Conservation (phyloP, 2,888 invertebrate species). For the Lithophane socia region DNA sequence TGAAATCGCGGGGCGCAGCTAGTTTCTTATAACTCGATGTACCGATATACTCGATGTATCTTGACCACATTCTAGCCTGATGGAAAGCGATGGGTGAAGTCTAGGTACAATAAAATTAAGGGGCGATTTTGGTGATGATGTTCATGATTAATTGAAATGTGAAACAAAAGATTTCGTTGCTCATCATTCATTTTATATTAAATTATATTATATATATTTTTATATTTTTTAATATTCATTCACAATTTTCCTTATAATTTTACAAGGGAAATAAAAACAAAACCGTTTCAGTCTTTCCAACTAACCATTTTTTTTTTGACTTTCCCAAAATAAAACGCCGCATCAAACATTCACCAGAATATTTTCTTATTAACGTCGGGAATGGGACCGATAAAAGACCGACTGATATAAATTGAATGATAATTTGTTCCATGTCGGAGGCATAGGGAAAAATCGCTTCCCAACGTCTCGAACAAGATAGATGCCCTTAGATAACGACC, state of each 20-base stretch:
- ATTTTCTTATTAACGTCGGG: constrained; percentile 69
- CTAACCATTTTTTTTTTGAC: background rate
- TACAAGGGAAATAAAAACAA: background rate
- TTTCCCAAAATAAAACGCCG: constrained; percentile 36
- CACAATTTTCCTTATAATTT: background rate
- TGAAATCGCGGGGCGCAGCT: too few species aligned
- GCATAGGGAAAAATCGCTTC: constrained; percentile 81
- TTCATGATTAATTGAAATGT: background rate
- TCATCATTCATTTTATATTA: background rate
- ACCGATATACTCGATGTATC: too few species aligned
- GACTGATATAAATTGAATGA: constrained; percentile 83
- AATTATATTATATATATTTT: too few species aligned
- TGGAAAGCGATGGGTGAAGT: background rate
- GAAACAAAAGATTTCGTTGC: background rate
- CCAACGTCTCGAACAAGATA: constrained; percentile 74
- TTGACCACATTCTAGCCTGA: background rate
- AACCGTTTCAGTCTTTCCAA: background rate
- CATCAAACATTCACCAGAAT: constrained; percentile 63
- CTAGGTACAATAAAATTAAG: background rate
- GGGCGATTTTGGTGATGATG: background rate
- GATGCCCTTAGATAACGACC: constrained; percentile 75
- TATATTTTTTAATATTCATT: background rate
- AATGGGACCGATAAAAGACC: constrained; percentile 78
- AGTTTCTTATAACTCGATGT: background rate
- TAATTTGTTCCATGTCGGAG: constrained; percentile 81